Base-by-base conservation (phyloP, 2,888 invertebrate species). In the Laspeyria flexula region DNA sequence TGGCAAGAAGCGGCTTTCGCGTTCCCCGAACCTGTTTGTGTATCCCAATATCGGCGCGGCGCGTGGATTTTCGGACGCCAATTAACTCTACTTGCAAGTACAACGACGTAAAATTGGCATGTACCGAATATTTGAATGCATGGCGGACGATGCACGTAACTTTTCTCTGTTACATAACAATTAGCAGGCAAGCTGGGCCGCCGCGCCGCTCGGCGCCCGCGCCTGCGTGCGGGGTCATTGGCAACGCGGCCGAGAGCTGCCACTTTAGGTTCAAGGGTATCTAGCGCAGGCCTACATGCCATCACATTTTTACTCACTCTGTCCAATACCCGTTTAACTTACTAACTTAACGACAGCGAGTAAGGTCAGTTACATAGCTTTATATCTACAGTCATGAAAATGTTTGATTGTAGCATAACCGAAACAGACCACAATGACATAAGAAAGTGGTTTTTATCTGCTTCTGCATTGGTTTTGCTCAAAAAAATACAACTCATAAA, bases 201-300 rank as follows among this genome's bases (percentile, higher is more conserved):
- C 57, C 68, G 65, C 65, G 73, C 56, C 68, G 64, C 62, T 73
- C 63, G 73, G 77, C 68, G 77, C 77, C 77, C 93, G 93, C 93
- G 93, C 92, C 93, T 92, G 92, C 87, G 88, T 87, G 86, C 88
- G 92, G 92, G 94, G 94, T 94, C 94, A 93, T 93, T 93, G 93
- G 92, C 93, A 91, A 92, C 84, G 89, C 90, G 92, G 88, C 89
- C 90, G 88, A 88, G 85, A 86, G 91, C 90, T 90, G 92, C 93
- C 91, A 88, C 92, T 90, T 77, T 89, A 90, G 89, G 93, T 92
- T 92, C 90, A 91, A 91, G 91, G 91, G 90, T 91, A 90, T 81
- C 80, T 81, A 78, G 78, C 81, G 74, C 73, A 60, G 85, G 85
- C 76, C 83, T 85, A 90, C 88, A 89, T 89, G 86, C 77, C 69